These are phyloP conservation scores for Penelope pileata DNA, from an alignment of 2,113 vertebrate genomes.

Conservation along the genomic window DNA sequence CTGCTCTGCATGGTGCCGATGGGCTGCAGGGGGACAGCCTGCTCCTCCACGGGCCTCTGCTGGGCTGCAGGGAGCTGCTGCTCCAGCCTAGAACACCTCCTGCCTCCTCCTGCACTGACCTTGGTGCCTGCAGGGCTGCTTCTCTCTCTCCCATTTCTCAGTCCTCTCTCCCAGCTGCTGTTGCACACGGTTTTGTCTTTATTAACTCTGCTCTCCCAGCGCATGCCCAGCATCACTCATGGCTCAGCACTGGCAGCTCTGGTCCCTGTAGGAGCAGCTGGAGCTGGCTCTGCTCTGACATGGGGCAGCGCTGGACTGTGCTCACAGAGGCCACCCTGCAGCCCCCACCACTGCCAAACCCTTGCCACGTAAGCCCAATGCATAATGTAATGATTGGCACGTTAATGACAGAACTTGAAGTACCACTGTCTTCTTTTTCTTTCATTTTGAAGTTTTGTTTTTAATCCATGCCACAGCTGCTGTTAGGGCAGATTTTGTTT, in stretches of 20 bases:
- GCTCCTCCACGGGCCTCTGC: not conserved
- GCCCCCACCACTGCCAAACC: not conserved
- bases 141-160: not conserved
- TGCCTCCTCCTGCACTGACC: not conserved
- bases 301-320: not conserved
- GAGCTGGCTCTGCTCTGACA: not conserved
- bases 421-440: not conserved
- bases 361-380: not conserved
- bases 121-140: too few relatives aligned
- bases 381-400: not conserved
- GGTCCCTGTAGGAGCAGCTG: too few relatives aligned
- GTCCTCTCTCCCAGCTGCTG: not conserved
- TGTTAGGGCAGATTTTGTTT: not conserved
- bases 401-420: not conserved
- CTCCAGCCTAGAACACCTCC: not conserved
- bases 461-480: not conserved
- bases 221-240: not conserved
- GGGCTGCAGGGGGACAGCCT: not conserved
- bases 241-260: not conserved
- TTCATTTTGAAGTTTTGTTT: not conserved
- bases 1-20: not conserved
- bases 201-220: not conserved
- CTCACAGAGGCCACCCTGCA: not conserved
- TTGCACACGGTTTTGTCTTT: not conserved
- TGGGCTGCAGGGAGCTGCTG: not conserved